Evolutionary conservation across 2,113 vertebrate genomes (phyloP), one percentile per base, ranked within the genome.

Genomic region (Cyphomyrus discorhynchus): DNA sequence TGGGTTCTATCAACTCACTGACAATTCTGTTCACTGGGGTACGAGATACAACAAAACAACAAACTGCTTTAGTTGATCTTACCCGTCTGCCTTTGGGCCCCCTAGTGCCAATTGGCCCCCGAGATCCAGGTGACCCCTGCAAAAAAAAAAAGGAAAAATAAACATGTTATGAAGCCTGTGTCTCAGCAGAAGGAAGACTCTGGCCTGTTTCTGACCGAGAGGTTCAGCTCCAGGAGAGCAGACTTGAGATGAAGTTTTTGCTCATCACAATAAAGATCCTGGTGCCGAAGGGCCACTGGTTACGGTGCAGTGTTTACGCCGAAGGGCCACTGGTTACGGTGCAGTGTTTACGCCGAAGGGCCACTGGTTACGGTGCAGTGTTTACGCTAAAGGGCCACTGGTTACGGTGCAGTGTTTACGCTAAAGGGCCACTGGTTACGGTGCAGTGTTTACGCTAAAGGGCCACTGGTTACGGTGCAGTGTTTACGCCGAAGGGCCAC

Each of bases 81-180:
- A 99, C 98, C 97, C 95, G 93, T 90, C 93, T 96, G 91, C 98
- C 98, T 93, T 99, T 99, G 24, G 95, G 27, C 92, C 98, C 98
- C 94, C 97, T 96, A 88, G 95, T 92, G 88, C 98, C 98, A 31
- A 94, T 93, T 0, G 95, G 94, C 62, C 98, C 98, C 66, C 93
- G 92, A 90, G 95, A 94, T 94, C 98, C 98, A 90, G 94, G 89
- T 4, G 95, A 92, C 90, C 98, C 98, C 98, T 99, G 92, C 31
- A 42, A 91, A 89, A 93, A 87, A 87, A 87, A 88, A 90, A 91
- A 89, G 21, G 3, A 84, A 47, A 84, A 84, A 84, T 13, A 8
- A 24, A 27, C 58, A 89, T 82, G 13, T 74, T 50, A 83, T 19
- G 87, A 17, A 47, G 52, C 35, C 15, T 90, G 66, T 42, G 56